A percentile compares a stretch with the other conserved stretches of the same genome.
These are phyloP conservation scores for Hippocampus mohnikei DNA, from an alignment of 2,113 vertebrate genomes.

Conservation along the genomic window DNA sequence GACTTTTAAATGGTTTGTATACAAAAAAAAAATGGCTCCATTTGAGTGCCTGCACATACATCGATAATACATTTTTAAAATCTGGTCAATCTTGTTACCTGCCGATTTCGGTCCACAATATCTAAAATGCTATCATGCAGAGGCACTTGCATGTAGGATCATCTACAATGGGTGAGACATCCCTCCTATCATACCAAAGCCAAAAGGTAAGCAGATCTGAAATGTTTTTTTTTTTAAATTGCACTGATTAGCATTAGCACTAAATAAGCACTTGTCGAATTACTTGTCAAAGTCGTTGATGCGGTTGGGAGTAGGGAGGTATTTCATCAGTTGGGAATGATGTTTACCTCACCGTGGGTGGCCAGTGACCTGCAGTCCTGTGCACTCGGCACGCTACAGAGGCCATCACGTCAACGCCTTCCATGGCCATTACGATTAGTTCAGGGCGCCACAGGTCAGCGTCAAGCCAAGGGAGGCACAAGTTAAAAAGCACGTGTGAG, in stretches of 20 bases:
- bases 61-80: too few relatives aligned
- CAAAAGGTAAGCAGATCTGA: too few relatives aligned
- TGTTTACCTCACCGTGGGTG: slow-evolving; percentile 36
- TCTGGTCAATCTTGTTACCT: too few relatives aligned
- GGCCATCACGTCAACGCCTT: slow-evolving; percentile 36
- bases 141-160: too few relatives aligned
- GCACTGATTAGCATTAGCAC: too few relatives aligned
- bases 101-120: too few relatives aligned
- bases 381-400: slow-evolving; percentile 39
- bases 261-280: not conserved
- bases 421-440: slow-evolving; percentile 56
- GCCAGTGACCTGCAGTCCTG: slow-evolving; percentile 32
- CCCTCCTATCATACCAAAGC: too few relatives aligned
- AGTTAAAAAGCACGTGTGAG: slow-evolving; percentile 45
- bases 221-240: too few relatives aligned
- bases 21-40: not conserved
- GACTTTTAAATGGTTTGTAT: not conserved
- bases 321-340: not conserved
- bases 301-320: not conserved
- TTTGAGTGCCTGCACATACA: too few relatives aligned
- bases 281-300: not conserved
- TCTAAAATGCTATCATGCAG: too few relatives aligned
- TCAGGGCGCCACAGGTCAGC: slow-evolving; percentile 52
- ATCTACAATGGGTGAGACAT: too few relatives aligned
- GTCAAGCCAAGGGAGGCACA: slow-evolving; percentile 51